Evolutionary conservation across 2,113 vertebrate species (phyloP).

Genomic region (Athene noctua): DNA sequence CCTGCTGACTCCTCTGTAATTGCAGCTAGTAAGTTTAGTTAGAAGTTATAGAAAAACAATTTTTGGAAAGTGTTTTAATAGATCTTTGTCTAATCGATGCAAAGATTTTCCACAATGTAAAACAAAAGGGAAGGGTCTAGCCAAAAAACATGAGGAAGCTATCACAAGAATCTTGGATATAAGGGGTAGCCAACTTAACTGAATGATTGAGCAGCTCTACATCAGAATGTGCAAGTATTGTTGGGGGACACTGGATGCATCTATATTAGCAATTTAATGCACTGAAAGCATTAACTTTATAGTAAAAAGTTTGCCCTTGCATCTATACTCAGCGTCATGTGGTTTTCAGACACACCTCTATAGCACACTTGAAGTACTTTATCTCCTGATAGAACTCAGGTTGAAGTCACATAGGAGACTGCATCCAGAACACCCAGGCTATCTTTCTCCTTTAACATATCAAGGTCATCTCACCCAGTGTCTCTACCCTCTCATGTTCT

Average conservation of each 20-base stretch:
- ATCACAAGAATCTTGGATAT: neutral
- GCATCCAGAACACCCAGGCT: neutral
- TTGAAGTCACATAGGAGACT: neutral
- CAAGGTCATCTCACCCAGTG: neutral
- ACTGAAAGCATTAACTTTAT: neutral
- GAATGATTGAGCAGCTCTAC: neutral
- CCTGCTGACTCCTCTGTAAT: neutral
- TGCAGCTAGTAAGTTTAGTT: neutral
- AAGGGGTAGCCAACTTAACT: neutral
- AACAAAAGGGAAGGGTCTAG: neutral
- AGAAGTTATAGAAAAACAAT: neutral
- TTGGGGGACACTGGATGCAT: neutral
- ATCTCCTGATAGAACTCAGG: neutral
- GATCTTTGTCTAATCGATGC: neutral
- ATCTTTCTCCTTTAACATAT: neutral
- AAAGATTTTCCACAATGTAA: neutral
- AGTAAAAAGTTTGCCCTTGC: neutral
- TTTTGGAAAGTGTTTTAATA: neutral
- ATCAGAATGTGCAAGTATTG: neutral
- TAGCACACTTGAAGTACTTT: neutral
- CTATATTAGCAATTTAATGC: neutral
- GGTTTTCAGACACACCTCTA: neutral
- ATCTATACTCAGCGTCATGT: rapidly evolving
- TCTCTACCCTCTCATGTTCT: neutral
- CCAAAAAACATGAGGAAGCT: neutral